Evolutionary conservation across 2,113 vertebrate species (phyloP).

Genomic region (Podarcis cretensis): DNA sequence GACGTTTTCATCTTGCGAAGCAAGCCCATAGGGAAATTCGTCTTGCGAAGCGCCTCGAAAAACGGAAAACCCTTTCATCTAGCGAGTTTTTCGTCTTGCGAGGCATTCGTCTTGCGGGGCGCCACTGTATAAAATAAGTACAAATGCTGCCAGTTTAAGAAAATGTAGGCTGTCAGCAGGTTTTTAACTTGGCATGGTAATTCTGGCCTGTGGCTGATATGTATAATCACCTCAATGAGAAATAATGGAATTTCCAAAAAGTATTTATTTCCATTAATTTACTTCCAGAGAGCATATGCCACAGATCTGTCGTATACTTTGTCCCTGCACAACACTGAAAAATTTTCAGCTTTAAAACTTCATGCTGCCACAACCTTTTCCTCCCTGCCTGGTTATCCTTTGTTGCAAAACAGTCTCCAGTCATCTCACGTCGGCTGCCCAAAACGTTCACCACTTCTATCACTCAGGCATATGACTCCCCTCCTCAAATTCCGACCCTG

Average conservation of each 20-base stretch:
- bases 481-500: neutral
- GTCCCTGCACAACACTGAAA: neutral
- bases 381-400: neutral
- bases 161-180: neutral
- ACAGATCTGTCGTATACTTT: neutral
- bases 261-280: too few relatives aligned
- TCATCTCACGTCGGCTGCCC: neutral
- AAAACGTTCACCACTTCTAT: neutral
- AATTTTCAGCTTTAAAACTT: neutral
- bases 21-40: too few relatives aligned
- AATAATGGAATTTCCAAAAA: neutral
- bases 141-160: neutral
- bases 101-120: too few relatives aligned
- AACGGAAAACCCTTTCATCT: too few relatives aligned
- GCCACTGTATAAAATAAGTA: neutral
- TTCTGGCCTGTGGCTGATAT: neutral
- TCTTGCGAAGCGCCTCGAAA: too few relatives aligned
- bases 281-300: neutral
- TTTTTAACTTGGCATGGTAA: neutral
- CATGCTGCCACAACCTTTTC: too few relatives aligned
- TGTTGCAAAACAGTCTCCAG: neutral
- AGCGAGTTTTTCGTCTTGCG: too few relatives aligned
- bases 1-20: too few relatives aligned
- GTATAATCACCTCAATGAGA: neutral
- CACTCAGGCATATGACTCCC: neutral